These are phyloP conservation scores for Acanthopleura granulata DNA, from an alignment of 2,888 invertebrate genomes.

Conservation along the genomic window DNA sequence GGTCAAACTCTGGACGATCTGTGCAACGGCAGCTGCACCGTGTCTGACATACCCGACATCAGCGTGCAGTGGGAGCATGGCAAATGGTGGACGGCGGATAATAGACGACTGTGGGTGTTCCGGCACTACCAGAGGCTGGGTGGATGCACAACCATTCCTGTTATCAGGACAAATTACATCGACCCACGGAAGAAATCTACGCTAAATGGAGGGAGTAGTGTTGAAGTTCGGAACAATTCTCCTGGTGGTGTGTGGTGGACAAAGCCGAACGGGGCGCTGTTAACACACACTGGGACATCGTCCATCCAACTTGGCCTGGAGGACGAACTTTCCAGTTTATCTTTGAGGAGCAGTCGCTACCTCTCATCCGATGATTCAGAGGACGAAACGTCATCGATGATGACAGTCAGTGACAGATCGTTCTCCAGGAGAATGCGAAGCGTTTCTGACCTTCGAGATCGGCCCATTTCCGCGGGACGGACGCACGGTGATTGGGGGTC, in stretches of 20 bases:
- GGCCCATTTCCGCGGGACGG: no score
- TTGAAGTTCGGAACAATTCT: not conserved
- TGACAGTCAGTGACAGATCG: no score
- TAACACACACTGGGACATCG: not conserved
- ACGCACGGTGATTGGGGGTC: no score
- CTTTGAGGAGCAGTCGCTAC: no score
- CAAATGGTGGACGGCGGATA: conserved; percentile 23
- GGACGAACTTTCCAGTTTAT: no score
- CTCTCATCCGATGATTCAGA: no score
- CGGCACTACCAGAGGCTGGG: not conserved
- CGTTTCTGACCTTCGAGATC: no score
- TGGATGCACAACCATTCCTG: conserved; percentile 12
- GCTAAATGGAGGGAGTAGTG: not conserved
- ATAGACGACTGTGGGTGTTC: conserved; percentile 22
- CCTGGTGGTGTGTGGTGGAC: not conserved
- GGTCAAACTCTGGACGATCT: not conserved
- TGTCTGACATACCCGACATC: conserved; percentile 12
- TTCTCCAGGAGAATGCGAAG: no score
- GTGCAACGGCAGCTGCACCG: not conserved
- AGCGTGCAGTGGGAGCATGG: not conserved
- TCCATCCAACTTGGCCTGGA: no score
- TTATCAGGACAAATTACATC: not conserved
- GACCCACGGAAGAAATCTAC: not conserved
- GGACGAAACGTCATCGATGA: no score
- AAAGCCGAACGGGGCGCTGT: not conserved